Percentiles rank a stretch among this genome's conserved stretches.
phyloP scores from a whole-genome alignment of 2,888 invertebrate species.

The Conops quadrifasciatus region DNA sequence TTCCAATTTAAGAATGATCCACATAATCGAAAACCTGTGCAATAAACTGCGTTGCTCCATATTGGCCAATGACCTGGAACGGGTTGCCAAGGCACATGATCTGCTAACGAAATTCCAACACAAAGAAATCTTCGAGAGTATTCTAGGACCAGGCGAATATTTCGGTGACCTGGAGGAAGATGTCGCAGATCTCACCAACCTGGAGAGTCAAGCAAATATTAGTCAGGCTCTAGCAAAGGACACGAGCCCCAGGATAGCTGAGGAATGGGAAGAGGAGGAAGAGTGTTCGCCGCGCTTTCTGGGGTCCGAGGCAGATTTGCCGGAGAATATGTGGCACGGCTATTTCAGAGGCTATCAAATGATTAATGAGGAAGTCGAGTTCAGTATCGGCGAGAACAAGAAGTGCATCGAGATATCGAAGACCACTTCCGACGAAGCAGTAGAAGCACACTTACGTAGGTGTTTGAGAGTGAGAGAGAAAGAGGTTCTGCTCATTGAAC shows the following conservation, averaged over 20 bases:
- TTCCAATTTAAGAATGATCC: conserved; percentile 22
- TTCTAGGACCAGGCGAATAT: conserved; percentile 43
- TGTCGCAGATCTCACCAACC: background rate
- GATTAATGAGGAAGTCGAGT: conserved; percentile 41
- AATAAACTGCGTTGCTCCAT: conserved; percentile 47
- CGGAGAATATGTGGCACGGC: conserved; percentile 50
- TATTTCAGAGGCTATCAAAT: conserved; percentile 53
- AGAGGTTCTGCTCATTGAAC: background rate
- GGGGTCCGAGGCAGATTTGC: background rate
- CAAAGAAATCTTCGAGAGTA: conserved; percentile 42
- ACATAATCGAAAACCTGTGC: conserved; percentile 45
- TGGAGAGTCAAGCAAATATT: too few species aligned
- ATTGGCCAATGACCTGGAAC: conserved; percentile 48
- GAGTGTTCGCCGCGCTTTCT: background rate
- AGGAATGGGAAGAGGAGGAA: background rate
- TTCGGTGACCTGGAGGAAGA: background rate
- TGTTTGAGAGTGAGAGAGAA: conserved; percentile 17
- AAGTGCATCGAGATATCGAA: conserved; percentile 52
- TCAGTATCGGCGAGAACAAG: conserved; percentile 46
- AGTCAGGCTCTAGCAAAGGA: too few species aligned
- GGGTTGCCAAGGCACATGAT: conserved; percentile 51
- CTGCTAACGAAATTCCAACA: conserved; percentile 48
- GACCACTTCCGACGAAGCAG: conserved; percentile 35
- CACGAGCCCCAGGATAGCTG: background rate
- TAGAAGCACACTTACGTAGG: conserved; percentile 49